Conservation (phyloP, 2,888 invertebrate species). For the Lymantria monacha region DNA sequence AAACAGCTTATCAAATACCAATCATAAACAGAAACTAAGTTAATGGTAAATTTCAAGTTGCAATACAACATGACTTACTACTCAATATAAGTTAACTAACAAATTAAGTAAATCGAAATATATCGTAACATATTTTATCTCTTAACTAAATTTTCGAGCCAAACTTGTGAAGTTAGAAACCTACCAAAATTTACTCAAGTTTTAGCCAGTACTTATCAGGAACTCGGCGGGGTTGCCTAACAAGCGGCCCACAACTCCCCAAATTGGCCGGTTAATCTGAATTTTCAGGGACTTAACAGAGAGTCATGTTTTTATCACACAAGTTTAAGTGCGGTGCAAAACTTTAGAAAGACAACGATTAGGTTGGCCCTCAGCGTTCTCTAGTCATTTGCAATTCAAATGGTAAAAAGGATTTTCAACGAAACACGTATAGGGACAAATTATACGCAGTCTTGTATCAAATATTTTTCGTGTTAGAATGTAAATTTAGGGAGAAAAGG, state of each 20-base stretch:
- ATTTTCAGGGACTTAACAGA: conserved; percentile 24
- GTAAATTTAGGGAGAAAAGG: conserved; percentile 9
- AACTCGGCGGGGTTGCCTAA: conserved; percentile 19
- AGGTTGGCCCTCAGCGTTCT: conserved; percentile 19
- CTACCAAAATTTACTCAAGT: conserved; percentile 21
- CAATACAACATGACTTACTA: too few relatives aligned
- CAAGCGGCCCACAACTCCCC: conserved; percentile 18
- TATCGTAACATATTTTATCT: conserved; percentile 30
- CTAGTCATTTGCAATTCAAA: conserved; percentile 32
- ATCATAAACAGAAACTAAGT: neutral
- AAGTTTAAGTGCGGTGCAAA: conserved; percentile 27
- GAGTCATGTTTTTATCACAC: conserved; percentile 32
- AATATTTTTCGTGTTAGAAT: conserved; percentile 27
- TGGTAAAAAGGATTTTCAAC: conserved; percentile 22
- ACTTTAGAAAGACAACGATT: conserved; percentile 25
- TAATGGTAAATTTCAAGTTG: neutral
- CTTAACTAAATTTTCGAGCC: conserved; percentile 27
- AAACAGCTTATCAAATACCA: too few relatives aligned
- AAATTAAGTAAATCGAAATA: conserved; percentile 7
- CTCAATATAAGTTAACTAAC: neutral
- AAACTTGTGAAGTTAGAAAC: conserved; percentile 13
- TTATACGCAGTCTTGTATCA: conserved; percentile 15
- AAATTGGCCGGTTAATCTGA: conserved; percentile 30
- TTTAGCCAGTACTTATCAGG: conserved; percentile 23
- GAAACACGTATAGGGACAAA: conserved; percentile 21